phyloP scores from a whole-genome alignment of 2,888 invertebrate species.

The Spatulosminthurus flaviceps region DNA sequence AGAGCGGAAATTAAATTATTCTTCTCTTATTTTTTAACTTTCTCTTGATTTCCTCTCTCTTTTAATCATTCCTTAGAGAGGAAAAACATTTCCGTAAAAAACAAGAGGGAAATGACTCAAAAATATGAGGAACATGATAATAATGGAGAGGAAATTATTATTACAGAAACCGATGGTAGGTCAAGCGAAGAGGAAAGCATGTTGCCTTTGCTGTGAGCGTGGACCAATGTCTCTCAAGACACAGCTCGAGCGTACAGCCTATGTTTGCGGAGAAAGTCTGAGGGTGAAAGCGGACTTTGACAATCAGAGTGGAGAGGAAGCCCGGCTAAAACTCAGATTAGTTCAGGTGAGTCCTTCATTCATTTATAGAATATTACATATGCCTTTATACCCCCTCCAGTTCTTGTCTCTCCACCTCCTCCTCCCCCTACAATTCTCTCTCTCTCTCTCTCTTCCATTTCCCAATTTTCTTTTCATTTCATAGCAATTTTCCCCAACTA shows the following conservation, averaged over 20 bases:
- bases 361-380: no score
- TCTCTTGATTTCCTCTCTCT: no score
- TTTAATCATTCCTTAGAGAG: no score
- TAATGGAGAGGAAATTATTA: neutral
- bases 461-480: slow-evolving; percentile 21
- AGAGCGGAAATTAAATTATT: no score
- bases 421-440: neutral
- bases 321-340: slow-evolving; percentile 71
- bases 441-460: neutral
- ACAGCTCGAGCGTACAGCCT: slow-evolving; percentile 77
- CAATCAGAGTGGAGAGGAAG: slow-evolving; percentile 74
- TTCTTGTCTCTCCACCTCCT: neutral
- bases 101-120: neutral
- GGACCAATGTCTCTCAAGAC: slow-evolving; percentile 75
- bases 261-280: slow-evolving; percentile 78
- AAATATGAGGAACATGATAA: neutral
- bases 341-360: slow-evolving; percentile 68
- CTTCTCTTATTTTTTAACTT: no score
- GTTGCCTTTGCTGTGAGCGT: slow-evolving; percentile 78
- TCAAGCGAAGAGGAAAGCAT: slow-evolving; percentile 73
- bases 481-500: slow-evolving; percentile 7
- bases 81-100: neutral
- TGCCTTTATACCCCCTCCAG: neutral
- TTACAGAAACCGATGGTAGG: slow-evolving; percentile 74
- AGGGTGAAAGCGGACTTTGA: slow-evolving; percentile 76